Evolutionary conservation across 2,113 vertebrate genomes (phyloP), one percentile per base, ranked within the genome.

Genomic region (Caretta caretta): DNA sequence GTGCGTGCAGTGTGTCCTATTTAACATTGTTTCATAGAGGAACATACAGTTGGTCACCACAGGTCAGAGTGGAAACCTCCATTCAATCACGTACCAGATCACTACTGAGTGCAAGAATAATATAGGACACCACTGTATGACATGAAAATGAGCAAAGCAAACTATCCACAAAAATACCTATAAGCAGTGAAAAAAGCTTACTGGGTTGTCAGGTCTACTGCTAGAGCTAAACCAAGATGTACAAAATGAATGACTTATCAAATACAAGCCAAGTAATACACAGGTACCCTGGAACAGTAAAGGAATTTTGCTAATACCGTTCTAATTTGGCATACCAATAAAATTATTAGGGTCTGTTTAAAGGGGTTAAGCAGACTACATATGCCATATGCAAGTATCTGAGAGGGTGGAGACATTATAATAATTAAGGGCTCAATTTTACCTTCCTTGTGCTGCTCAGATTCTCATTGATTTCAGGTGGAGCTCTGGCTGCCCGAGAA

Each of bases 51-150:
- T 56, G 87, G 65, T 82, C 54, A 89, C 49, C 49, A 38, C 25
- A 57, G 65, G 62, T 42, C 75, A 75, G 19, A 79, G 24, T 20
- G 65, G 35, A 62, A 20, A 22, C 48, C 72, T 31, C 25, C 24
- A 31, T 17, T 46, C 42, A 48, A 31, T n/a, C 27, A 20, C 2
- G 9, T 65, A 38, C 87, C 80, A 83, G 17, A 49, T 31, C 20
- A 6, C n/a, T 76, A 57, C 27, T 8, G 5, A 48, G 12, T 48
- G 83, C 11, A 57, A 11, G 6, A 89, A 42, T 20, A 53, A 69
- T 0, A 3, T 22, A 38, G 0, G 0, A 48, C 2, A 83, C 14
- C 9, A 20, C n/a, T 38, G 11, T 14, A 87, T 76, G 56, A 87
- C 79, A 75, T 5, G 3, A 72, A 94, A 88, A 80, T 83, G 1